Evolutionary conservation across 2,797 vertebrate genomes (phyloP).

Genomic region (Alexandromys oeconomus): DNA sequence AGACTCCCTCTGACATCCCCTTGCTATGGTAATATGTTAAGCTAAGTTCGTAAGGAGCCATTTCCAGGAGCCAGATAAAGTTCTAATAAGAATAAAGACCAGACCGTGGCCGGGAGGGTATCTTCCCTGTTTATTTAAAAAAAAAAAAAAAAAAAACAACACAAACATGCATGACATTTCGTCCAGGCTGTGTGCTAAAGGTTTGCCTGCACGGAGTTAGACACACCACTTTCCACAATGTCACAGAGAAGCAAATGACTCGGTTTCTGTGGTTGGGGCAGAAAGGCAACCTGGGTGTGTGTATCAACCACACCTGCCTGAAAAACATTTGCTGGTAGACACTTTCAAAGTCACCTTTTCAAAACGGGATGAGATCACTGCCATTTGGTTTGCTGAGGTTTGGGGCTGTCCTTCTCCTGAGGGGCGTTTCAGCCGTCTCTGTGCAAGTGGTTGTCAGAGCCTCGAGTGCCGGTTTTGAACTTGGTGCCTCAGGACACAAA

Average conservation of each 20-base stretch:
- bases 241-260: neutral
- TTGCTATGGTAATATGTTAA: neutral
- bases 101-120: neutral
- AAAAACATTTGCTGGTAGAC: neutral
- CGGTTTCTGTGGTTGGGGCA: neutral
- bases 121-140: constrained; percentile 11
- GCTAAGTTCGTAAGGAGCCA: neutral
- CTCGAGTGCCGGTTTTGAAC: neutral
- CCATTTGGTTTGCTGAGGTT: constrained; percentile 26
- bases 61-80: neutral
- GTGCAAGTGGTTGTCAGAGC: neutral
- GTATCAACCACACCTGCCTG: neutral
- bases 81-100: neutral
- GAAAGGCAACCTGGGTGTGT: neutral
- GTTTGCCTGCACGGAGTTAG: constrained; percentile 12
- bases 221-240: neutral
- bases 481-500: neutral
- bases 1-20: neutral
- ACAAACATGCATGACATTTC: neutral
- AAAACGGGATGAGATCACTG: neutral
- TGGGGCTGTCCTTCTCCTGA: neutral
- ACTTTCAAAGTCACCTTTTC: constrained; percentile 13
- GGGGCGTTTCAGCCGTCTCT: neutral
- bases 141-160: no score
- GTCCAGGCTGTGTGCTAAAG: neutral